Base-by-base conservation (phyloP, 2,797 vertebrate species). In the Semotilus atromaculatus region DNA sequence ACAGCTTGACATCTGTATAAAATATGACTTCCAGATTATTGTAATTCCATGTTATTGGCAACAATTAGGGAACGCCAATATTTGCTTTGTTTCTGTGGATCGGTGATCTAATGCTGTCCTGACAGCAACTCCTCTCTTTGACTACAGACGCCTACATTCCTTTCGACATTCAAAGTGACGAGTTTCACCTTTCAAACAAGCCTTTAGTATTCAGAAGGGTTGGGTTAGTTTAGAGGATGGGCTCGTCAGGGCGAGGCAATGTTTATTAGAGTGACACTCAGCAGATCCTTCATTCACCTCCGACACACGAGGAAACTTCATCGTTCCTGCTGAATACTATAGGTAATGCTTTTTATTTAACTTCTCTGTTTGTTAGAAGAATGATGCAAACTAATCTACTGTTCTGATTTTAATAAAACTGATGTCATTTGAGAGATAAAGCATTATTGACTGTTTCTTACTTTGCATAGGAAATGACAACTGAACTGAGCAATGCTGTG, bases 181-280 rank as follows among this genome's bases (percentile, higher is more conserved):
- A 18, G 68, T 45, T 72, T 60, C 23, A 60, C 10, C 23, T 2
- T 38, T 26, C 13, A 5, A n/a, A n/a, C 36, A 38, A 18, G 1
- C 34, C 14, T 48, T 14, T 23, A 19, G 13, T 78, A 31, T 21
- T 16, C 7, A 31, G 29, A 2, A 36, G 29, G 75, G 36, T 55
- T n/a, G 74, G 55, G 19, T 73, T 53, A 34, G 64, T 48, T 67
- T 48, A 23, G 62, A 51, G 64, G 60, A 14, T n/a, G 40, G 78
- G 66, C 23, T 21, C 31, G 70, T 70, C 36, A 26, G 79, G 79
- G 66, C 29, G 29, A 81, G 79, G 66, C 45, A 68, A 36, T 13
- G 5, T 81, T 36, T 70, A 70, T 53, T 23, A 51, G 6, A 7
- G 31, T 9, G 43, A 16, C 43, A 51, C 10, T 26, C 64, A 68